A percentile compares a stretch with the other conserved stretches of the same genome.
phyloP scores from a whole-genome alignment of 2,113 vertebrate genomes.

The Cryptomyrus ogoouensis region DNA sequence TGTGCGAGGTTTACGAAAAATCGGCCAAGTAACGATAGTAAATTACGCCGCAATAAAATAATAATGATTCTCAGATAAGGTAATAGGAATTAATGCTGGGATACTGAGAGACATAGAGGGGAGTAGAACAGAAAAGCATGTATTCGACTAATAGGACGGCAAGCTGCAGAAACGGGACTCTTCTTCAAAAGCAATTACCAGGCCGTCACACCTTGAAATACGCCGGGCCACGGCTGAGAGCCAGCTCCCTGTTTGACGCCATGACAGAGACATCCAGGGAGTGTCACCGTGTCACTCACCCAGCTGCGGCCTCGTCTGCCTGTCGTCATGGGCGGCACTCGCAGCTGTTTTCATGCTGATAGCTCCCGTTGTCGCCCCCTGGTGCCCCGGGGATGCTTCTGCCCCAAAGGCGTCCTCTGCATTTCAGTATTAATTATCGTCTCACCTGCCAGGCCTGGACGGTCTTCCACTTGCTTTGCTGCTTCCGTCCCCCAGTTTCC shows the following conservation, averaged over 20 bases:
- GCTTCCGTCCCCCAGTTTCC: not conserved
- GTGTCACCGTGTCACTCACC: not conserved
- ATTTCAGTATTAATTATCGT: not conserved
- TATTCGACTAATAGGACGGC: not conserved
- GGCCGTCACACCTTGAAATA: not conserved
- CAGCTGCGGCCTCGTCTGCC: not conserved
- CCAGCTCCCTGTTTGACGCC: not conserved
- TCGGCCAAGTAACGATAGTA: not conserved
- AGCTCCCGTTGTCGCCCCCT: not conserved
- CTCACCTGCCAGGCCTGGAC: not conserved
- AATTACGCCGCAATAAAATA: not conserved
- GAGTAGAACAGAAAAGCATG: not conserved
- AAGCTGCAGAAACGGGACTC: not conserved
- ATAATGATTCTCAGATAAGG: not conserved
- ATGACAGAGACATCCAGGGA: not conserved
- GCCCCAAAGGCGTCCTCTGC: not conserved
- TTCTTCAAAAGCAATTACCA: not conserved
- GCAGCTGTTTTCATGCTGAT: constrained; percentile 7
- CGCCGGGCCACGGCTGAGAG: not conserved
- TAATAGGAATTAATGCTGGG: not conserved
- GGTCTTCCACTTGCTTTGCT: not conserved
- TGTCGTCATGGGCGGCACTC: not conserved
- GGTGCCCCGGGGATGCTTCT: not conserved
- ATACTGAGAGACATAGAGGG: not conserved
- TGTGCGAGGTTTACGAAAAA: not conserved